Conservation (phyloP, 1,140 invertebrate genomes). For the Daktulosphaira vitifoliae region DNA sequence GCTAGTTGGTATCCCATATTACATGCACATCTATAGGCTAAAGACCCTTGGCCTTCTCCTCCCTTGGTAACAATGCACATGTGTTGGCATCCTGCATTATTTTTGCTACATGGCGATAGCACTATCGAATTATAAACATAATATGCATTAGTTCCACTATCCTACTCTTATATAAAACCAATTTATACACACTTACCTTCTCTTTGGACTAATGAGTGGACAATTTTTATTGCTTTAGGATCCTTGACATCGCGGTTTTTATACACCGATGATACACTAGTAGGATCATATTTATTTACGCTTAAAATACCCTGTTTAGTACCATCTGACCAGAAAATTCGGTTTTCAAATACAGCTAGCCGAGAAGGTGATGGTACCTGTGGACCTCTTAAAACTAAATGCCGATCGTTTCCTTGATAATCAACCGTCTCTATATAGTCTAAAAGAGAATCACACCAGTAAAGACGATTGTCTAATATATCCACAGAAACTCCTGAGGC, state of each 20-base stretch:
- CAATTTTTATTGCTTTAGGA: slow-evolving; percentile 72
- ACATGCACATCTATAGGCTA: slow-evolving; percentile 91
- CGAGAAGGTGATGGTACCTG: slow-evolving; percentile 78
- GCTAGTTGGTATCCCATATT: slow-evolving; percentile 77
- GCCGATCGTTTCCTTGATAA: slow-evolving; percentile 76
- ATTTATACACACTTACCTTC: slow-evolving; percentile 41
- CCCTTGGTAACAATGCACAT: slow-evolving; percentile 87
- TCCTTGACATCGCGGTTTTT: slow-evolving; percentile 70
- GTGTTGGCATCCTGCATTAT: slow-evolving; percentile 87
- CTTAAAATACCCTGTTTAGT: slow-evolving; percentile 90
- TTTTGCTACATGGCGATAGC: slow-evolving; percentile 79
- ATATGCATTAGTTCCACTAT: too few relatives aligned
- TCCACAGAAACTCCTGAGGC: slow-evolving; percentile 78
- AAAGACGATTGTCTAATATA: slow-evolving; percentile 77
- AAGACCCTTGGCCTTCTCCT: slow-evolving; percentile 59
- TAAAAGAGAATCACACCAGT: slow-evolving; percentile 91
- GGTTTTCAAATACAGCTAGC: slow-evolving; percentile 79
- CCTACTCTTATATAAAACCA: too few relatives aligned
- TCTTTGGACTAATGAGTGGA: slow-evolving; percentile 69
- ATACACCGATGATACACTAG: slow-evolving; percentile 67
- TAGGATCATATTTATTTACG: slow-evolving; percentile 78
- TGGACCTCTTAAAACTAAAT: slow-evolving; percentile 65
- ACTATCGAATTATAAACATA: too few relatives aligned
- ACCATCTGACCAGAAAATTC: slow-evolving; percentile 90
- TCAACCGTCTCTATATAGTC: slow-evolving; percentile 97